These are phyloP conservation scores for Grapholita molesta DNA, from an alignment of 1,140 invertebrate species.

Conservation along the genomic window DNA sequence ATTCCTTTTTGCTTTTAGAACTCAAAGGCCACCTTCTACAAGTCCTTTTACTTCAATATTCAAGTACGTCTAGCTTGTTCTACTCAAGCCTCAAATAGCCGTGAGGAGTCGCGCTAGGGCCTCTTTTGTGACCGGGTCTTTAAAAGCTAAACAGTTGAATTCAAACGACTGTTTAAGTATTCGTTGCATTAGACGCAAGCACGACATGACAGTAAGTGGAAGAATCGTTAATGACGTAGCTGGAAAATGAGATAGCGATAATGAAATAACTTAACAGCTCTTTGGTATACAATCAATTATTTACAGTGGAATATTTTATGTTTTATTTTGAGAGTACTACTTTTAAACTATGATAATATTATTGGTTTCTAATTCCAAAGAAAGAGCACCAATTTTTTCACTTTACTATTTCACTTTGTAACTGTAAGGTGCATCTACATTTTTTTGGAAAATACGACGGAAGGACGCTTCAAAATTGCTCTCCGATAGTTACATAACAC, in stretches of 20 bases:
- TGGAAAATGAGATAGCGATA: not conserved
- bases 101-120: not conserved
- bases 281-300: not conserved
- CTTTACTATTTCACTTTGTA: too few relatives aligned
- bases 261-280: not conserved
- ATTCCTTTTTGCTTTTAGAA: constrained; percentile 8
- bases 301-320: not conserved
- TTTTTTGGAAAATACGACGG: too few relatives aligned
- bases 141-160: constrained; percentile 1
- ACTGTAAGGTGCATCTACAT: too few relatives aligned
- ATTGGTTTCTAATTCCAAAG: too few relatives aligned
- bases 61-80: constrained; percentile 30
- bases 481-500: not conserved
- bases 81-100: not conserved
- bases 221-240: not conserved
- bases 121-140: not conserved
- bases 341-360: too few relatives aligned
- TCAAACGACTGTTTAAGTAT: not conserved
- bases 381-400: too few relatives aligned
- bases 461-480: too few relatives aligned
- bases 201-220: constrained; percentile 5
- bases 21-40: constrained; percentile 39
- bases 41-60: constrained; percentile 35
- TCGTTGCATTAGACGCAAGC: not conserved
- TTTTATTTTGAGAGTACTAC: not conserved